Evolutionary conservation across 2,113 vertebrate species (phyloP), one percentile per base, ranked within the genome.

Genomic region (western clawed frog (Xenopus tropicalis)): DNA sequence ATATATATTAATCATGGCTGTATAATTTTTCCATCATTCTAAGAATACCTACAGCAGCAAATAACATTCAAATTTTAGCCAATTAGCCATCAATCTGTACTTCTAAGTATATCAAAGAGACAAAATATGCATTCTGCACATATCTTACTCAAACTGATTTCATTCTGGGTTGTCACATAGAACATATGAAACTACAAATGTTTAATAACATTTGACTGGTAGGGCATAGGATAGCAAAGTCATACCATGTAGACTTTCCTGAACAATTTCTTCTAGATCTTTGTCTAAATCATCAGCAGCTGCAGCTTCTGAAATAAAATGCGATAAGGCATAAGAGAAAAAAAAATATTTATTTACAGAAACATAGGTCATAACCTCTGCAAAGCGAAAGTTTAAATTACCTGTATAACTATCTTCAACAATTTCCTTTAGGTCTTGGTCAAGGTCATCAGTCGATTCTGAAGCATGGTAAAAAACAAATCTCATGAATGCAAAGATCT

Each of bases 221-320:
- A n/a, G 52, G 4, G 19, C 4, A 54, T 9, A 54, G 6, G 5
- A 54, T 9, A 17, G 16, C 14, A 54, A n/a, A 20, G 37, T 20
- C 52, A 44, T 76, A 76, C 73, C 73, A 63, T 68, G 23, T 54
- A 63, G 46, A 69, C 14, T 56, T 42, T 66, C 56, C 43, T 68
- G 52, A 22, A 74, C 11, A 17, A 64, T 64, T 20, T 74, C 72
- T 61, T 74, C 72, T 24, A 74, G 29, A 22, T 59, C 42, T n/a
- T 67, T 59, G 1, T 74, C 72, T 29, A 63, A 19, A 37, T n/a
- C 21, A 63, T 63, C 61, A 29, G 17, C 23, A 37, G 17, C 4
- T 14, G 17, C 23, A 37, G 17, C 4, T 14, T 10, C 46, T 48
- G 14, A 63, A 63, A 37, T 37, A 1, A 37, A 37, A 37, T 37